Base-by-base conservation (phyloP, 2,113 vertebrate species). In the Lagenorhynchus albirostris region DNA sequence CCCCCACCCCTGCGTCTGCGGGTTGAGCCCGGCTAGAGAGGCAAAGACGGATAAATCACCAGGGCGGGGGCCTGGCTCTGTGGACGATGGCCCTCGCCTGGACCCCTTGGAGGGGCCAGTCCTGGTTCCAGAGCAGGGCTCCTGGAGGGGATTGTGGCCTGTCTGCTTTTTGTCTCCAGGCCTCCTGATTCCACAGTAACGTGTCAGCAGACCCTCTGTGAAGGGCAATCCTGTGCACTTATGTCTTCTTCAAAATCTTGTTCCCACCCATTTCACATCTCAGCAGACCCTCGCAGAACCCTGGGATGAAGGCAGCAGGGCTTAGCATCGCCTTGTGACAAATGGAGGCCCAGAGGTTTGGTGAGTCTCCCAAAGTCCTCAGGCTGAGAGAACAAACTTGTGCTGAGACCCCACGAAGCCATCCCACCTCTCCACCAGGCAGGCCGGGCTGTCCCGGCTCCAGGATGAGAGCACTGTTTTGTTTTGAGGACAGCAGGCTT, bases 31-130 rank as follows among this genome's bases (percentile, higher is more conserved):
- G 2, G 73, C 58, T 83, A 15, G 89, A 91, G 74, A 82, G 71
- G 84, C 74, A 63, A 53, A 90, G 50, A 84, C 84, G 96, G 96
- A 97, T 90, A 62, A 83, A 77, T 95, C 80, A 94, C 31, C 83
- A 47, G 86, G 15, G 47, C n/a, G 21, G 79, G 9, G 58, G 18
- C 71, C 63, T 96, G 92, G 67, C 38, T 47, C 82, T 47, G 60
- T 21, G 63, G 67, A n/a, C 0, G 0, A 47, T 68, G 38, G 91
- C 60, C 41, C 80, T 82, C 15, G 2, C 80, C 31, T 20, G 38
- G 84, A 60, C 60, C 47, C 33, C 38, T n/a, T 25, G 70, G 58
- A 81, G 44, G 74, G 50, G 10, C 20, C 33, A 20, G 74, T 65
- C 70, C n/a, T 36, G 20, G 62, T 31, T 92, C 26, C 38, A 58